These are phyloP conservation scores for Buceros bicornis DNA, from an alignment of 2,797 vertebrate genomes.

Conservation along the genomic window DNA sequence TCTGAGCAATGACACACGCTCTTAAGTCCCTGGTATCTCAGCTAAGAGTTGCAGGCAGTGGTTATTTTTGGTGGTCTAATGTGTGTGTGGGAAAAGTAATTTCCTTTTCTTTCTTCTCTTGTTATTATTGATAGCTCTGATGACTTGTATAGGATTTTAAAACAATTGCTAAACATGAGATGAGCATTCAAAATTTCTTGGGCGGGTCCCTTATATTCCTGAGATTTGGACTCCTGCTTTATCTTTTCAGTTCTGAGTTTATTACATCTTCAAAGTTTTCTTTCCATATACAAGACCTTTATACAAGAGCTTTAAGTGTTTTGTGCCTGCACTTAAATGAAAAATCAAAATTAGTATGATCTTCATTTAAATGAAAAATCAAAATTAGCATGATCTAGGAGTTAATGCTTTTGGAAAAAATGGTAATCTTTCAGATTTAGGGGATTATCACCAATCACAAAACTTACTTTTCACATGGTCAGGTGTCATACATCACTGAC, in stretches of 20 bases:
- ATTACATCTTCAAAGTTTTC: neutral
- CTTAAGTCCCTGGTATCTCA: constrained; percentile 24
- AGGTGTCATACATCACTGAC: neutral
- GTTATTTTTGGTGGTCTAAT: constrained; percentile 29
- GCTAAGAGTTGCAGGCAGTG: neutral
- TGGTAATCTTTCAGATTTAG: neutral
- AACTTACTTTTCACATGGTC: neutral
- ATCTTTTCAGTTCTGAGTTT: neutral
- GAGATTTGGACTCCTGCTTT: neutral
- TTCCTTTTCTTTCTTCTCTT: constrained; percentile 14
- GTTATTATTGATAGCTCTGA: neutral
- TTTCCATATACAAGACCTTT: neutral
- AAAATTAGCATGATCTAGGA: neutral
- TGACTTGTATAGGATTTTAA: neutral
- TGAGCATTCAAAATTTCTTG: neutral
- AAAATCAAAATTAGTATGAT: neutral
- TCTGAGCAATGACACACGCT: constrained; percentile 4
- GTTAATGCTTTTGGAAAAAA: neutral
- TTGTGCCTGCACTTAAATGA: neutral
- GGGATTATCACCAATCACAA: neutral
- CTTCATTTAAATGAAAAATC: neutral
- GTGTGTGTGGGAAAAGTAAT: neutral
- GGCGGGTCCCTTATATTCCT: neutral
- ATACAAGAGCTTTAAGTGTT: neutral
- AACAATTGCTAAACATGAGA: neutral